These are phyloP conservation scores for Pyxicephalus adspersus DNA, from an alignment of 2,113 vertebrate genomes.

Conservation along the genomic window DNA sequence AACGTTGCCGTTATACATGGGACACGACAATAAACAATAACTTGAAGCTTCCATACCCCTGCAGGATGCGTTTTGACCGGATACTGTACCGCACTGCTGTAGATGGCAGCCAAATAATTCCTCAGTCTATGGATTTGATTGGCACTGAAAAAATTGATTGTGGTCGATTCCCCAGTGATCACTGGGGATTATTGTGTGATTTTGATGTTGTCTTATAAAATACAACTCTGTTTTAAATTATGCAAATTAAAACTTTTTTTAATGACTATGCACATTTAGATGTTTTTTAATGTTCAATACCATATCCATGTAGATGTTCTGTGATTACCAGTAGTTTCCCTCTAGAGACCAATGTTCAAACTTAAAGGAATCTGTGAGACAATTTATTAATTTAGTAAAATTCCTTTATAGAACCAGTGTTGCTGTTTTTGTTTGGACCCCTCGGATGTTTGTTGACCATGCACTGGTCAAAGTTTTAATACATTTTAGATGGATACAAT, in stretches of 20 bases:
- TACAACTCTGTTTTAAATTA: background rate
- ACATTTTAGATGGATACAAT: no score
- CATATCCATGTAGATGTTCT: no score
- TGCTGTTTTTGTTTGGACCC: no score
- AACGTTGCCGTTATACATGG: slow-evolving; percentile 93
- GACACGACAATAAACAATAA: slow-evolving; percentile 89
- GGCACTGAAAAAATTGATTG: slow-evolving; percentile 93
- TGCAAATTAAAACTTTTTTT: background rate
- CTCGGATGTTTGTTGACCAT: no score
- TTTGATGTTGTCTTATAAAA: slow-evolving; percentile 72
- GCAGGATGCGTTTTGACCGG: slow-evolving; percentile 88
- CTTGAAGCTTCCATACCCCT: slow-evolving; percentile 67
- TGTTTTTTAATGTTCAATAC: no score
- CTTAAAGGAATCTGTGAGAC: no score
- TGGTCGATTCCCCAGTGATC: slow-evolving; percentile 89
- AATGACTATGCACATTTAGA: no score
- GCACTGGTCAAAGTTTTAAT: no score
- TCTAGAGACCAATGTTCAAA: no score
- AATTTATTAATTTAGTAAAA: no score
- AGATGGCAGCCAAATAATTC: slow-evolving; percentile 66
- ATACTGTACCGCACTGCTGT: slow-evolving; percentile 78
- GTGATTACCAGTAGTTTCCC: no score
- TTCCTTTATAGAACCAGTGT: no score
- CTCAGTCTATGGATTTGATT: slow-evolving; percentile 84
- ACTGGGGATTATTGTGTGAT: slow-evolving; percentile 92